phyloP scores from a whole-genome alignment of 2,888 invertebrate species.

The Athalia rosae region DNA sequence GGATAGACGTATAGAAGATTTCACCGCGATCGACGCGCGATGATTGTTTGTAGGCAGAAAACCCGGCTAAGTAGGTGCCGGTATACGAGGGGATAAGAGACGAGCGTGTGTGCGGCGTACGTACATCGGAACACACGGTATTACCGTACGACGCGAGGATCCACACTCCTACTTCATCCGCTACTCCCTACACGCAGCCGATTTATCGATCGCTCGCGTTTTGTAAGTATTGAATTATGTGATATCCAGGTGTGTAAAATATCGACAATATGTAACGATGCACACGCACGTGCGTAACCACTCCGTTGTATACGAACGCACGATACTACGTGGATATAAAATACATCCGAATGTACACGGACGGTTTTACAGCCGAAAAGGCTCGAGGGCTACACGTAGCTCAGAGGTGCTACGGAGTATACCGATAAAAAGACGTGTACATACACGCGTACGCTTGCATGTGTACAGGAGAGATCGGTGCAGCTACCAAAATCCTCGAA shows the following conservation, averaged over 20 bases:
- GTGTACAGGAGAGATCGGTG: too few species aligned
- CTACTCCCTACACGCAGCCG: conserved; percentile 15
- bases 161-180: background rate
- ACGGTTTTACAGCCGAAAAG: too few species aligned
- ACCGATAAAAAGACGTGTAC: too few species aligned
- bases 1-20: conserved; percentile 19
- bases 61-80: conserved; percentile 47
- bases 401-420: background rate
- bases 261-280: too few species aligned
- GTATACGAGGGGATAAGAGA: conserved; percentile 12
- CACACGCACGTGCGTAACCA: too few species aligned
- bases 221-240: too few species aligned
- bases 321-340: too few species aligned
- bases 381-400: background rate
- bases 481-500: too few species aligned
- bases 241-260: too few species aligned
- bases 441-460: too few species aligned
- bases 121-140: background rate
- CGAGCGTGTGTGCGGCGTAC: background rate
- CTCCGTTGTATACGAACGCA: too few species aligned
- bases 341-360: too few species aligned
- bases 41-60: conserved; percentile 48
- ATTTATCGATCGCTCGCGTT: background rate
- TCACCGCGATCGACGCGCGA: conserved; percentile 42
- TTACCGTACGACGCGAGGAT: conserved; percentile 3